Evolutionary conservation across 1,140 invertebrate species (phyloP).

Genomic region (Lamellibrachia luymesi): DNA sequence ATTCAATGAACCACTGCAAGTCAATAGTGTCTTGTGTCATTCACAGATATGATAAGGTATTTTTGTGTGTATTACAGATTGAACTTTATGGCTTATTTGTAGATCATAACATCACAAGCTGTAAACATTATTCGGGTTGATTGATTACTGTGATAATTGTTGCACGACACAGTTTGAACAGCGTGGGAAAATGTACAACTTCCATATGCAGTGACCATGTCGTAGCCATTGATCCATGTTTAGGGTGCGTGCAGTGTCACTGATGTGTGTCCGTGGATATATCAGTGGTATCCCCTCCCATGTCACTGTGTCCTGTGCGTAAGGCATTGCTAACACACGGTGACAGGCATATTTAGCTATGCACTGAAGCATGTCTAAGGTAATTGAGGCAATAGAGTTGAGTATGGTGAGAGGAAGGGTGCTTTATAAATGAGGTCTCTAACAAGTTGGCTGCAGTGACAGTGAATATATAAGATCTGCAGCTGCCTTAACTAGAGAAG

Average conservation of each 20-base stretch:
- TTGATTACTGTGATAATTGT: not conserved
- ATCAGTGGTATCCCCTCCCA: not conserved
- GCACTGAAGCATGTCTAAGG: not conserved
- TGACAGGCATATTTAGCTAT: not conserved
- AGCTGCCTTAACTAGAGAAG: not conserved
- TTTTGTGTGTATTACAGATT: not conserved
- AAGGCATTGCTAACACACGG: not conserved
- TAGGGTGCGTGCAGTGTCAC: not conserved
- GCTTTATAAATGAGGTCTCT: not conserved
- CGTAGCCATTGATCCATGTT: not conserved
- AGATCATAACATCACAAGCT: not conserved
- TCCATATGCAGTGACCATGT: not conserved
- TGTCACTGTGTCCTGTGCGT: not conserved
- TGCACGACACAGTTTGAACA: not conserved
- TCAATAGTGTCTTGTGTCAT: not conserved
- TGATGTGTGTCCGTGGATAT: not conserved
- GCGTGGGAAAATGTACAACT: not conserved
- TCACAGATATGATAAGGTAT: not conserved
- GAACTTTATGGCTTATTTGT: not conserved
- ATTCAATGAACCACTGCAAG: not conserved
- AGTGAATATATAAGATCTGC: not conserved
- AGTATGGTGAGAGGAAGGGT: not conserved
- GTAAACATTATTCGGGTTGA: not conserved
- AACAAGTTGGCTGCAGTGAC: not conserved
- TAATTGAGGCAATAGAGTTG: conserved; percentile 5